A percentile compares a stretch with the other conserved stretches of the same genome.
These are phyloP conservation scores for Phyllostomus discolor DNA, from an alignment of 2,113 vertebrate species.

Conservation along the genomic window DNA sequence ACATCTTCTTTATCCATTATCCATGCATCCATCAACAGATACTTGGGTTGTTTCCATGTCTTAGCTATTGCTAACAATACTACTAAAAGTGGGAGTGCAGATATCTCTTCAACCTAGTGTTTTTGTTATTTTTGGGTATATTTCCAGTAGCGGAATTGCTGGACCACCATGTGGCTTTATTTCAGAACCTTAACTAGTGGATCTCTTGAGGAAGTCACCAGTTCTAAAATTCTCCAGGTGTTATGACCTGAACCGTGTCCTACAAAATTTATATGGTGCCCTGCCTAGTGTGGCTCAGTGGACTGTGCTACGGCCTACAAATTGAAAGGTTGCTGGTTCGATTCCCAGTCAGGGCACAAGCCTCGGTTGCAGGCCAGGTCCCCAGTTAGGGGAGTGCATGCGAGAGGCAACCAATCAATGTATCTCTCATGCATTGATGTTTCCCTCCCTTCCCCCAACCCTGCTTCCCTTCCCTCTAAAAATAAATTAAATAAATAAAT, in stretches of 20 bases:
- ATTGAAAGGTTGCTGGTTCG: no score
- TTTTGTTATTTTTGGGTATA: background rate
- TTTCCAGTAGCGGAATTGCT: background rate
- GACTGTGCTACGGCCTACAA: no score
- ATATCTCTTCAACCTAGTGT: background rate
- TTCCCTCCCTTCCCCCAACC: no score
- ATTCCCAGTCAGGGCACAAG: no score
- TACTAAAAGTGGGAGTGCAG: background rate
- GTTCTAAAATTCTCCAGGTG: background rate
- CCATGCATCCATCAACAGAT: background rate
- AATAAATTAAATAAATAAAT: no score
- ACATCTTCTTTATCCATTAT: background rate
- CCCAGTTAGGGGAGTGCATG: no score
- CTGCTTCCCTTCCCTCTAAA: no score
- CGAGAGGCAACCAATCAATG: no score
- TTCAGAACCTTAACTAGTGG: background rate
- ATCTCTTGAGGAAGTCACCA: background rate
- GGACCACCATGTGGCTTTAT: background rate
- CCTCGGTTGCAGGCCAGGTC: no score
- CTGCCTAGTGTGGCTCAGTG: no score
- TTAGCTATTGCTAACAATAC: background rate
- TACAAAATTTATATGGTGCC: background rate
- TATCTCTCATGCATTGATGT: no score
- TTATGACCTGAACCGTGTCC: background rate
- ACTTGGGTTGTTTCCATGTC: background rate